Conservation (phyloP, 2,888 invertebrate species). For the Sclerodermus sp. region DNA sequence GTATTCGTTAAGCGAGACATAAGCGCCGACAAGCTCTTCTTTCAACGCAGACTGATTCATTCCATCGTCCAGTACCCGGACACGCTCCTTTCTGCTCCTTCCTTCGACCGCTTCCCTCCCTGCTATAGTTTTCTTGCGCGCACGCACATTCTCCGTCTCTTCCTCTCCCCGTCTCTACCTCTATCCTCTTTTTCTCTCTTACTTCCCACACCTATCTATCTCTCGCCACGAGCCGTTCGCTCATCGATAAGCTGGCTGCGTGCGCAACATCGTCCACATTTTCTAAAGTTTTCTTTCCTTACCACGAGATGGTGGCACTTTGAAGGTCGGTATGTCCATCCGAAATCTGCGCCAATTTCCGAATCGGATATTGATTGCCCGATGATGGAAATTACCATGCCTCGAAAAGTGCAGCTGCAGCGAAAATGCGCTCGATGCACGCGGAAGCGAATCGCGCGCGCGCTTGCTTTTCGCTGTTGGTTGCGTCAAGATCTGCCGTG, state of each 20-base stretch:
- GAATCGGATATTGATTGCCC: too few relatives aligned
- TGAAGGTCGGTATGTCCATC: background rate
- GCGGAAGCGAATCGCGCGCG: too few relatives aligned
- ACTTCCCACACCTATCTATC: slow-evolving; percentile 14
- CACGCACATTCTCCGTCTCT: slow-evolving; percentile 1
- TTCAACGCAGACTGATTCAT: slow-evolving; percentile 8
- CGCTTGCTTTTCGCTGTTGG: too few relatives aligned
- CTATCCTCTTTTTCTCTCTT: slow-evolving; percentile 14
- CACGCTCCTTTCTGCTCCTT: too few relatives aligned
- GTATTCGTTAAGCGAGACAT: background rate
- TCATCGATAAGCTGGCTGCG: slow-evolving; percentile 34
- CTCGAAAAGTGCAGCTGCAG: too few relatives aligned
- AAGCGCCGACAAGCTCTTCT: slow-evolving; percentile 20
- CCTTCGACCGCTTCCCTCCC: slow-evolving; percentile 2
- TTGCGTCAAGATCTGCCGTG: too few relatives aligned
- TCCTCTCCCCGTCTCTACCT: background rate
- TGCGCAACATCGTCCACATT: slow-evolving; percentile 29
- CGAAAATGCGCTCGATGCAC: too few relatives aligned
- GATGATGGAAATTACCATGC: too few relatives aligned
- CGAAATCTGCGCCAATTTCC: too few relatives aligned
- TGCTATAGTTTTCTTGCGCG: background rate
- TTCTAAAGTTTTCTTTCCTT: slow-evolving; percentile 4
- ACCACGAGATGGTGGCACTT: slow-evolving; percentile 30
- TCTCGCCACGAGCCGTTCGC: slow-evolving; percentile 1
- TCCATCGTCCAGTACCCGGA: slow-evolving; percentile 11